phyloP scores from a whole-genome alignment of 2,113 vertebrate species.

The Chauna torquata region DNA sequence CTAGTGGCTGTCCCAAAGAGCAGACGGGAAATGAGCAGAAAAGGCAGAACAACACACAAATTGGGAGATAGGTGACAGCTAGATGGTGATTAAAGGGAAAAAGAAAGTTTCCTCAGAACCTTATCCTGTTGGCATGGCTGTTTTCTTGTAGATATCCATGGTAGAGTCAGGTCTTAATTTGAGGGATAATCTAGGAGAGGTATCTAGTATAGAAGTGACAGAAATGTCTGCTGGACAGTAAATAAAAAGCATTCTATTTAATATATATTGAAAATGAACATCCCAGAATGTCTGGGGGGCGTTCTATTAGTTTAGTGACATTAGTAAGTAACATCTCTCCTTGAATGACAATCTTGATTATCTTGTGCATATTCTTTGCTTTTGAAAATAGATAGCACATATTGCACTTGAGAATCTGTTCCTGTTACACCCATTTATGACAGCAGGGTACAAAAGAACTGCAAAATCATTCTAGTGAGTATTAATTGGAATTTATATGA shows the following conservation, averaged over 20 bases:
- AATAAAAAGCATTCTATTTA: background rate
- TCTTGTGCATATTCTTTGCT: background rate
- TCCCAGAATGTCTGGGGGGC: background rate
- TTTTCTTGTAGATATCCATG: background rate
- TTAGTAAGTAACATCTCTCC: background rate
- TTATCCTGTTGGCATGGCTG: rapidly evolving
- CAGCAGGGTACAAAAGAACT: background rate
- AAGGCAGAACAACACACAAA: background rate
- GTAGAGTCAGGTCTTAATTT: background rate
- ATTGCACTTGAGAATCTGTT: background rate
- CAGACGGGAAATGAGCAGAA: background rate
- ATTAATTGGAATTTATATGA: background rate
- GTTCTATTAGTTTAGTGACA: background rate
- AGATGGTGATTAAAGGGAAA: background rate
- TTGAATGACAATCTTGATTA: background rate
- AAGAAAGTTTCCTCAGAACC: background rate
- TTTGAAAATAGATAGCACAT: background rate
- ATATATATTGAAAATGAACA: background rate
- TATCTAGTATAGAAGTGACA: background rate
- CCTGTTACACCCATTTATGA: background rate
- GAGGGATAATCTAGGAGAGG: background rate
- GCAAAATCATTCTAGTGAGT: background rate
- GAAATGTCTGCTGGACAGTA: background rate
- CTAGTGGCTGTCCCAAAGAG: background rate
- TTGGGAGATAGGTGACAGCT: background rate